These are phyloP conservation scores for Panulirus ornatus DNA, from an alignment of 1,140 invertebrate species.

Conservation along the genomic window DNA sequence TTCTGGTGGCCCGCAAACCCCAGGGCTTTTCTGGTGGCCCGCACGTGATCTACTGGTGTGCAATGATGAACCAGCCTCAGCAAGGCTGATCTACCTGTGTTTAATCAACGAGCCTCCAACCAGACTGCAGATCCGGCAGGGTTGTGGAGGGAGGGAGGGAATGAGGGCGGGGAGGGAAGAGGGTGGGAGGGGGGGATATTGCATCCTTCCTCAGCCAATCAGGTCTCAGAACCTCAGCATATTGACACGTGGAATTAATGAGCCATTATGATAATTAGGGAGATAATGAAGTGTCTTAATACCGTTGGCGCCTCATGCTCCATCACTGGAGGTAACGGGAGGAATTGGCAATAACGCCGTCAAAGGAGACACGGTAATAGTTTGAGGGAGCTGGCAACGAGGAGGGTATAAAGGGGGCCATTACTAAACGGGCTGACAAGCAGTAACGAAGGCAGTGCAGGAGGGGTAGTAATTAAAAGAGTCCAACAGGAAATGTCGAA, in stretches of 20 bases:
- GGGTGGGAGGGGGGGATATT: background rate
- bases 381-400: background rate
- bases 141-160: background rate
- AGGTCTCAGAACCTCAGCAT: background rate
- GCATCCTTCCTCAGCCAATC: background rate
- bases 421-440: background rate
- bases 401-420: background rate
- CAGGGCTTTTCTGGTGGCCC: too few relatives aligned
- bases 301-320: conserved; percentile 21
- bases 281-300: conserved; percentile 41
- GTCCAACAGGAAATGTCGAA: background rate
- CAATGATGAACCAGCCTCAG: too few relatives aligned
- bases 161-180: background rate
- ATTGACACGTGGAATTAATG: conserved; percentile 36
- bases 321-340: background rate
- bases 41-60: too few relatives aligned
- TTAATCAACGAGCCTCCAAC: too few relatives aligned
- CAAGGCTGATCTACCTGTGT: too few relatives aligned
- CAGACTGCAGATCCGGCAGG: background rate
- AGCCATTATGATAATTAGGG: conserved; percentile 37
- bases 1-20: too few relatives aligned
- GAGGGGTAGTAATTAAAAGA: background rate
- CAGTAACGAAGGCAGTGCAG: background rate
- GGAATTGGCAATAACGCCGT: conserved; percentile 16
- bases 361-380: background rate